Conservation (phyloP, 2,797 vertebrate species). For the Eulemur albifrons region DNA sequence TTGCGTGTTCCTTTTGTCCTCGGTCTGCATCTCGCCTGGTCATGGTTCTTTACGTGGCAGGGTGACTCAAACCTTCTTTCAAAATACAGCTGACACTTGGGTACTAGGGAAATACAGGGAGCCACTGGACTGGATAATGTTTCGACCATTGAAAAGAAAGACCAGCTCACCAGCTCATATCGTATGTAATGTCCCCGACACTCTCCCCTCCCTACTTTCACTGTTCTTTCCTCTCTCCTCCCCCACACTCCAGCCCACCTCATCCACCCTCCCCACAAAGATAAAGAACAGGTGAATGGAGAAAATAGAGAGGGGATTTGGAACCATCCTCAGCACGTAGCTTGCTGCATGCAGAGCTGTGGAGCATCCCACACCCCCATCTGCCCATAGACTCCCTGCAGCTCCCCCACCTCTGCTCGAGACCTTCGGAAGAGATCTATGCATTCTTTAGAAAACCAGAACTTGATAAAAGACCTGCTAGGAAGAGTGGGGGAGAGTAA, state of each 20-base stretch:
- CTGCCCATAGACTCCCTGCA: neutral
- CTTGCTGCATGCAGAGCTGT: neutral
- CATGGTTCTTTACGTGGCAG: neutral
- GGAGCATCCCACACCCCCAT: too few species aligned
- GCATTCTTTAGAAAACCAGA: neutral
- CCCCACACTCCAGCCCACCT: neutral
- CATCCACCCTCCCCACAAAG: neutral
- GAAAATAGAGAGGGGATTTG: neutral
- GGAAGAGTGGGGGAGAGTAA: neutral
- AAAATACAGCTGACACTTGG: neutral
- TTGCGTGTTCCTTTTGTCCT: neutral
- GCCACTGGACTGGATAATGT: neutral
- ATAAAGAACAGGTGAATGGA: neutral
- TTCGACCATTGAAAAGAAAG: neutral
- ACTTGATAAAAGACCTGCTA: neutral
- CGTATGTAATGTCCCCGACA: neutral
- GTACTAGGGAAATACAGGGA: neutral
- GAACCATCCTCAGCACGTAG: neutral
- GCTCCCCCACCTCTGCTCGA: neutral
- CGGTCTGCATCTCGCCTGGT: neutral
- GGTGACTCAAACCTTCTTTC: neutral
- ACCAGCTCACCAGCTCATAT: neutral
- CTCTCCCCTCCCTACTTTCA: neutral
- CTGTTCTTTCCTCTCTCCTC: neutral
- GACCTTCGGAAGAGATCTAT: neutral